Base-by-base conservation (phyloP, 2,797 vertebrate species). In the Cryptoblepharus egeriae region DNA sequence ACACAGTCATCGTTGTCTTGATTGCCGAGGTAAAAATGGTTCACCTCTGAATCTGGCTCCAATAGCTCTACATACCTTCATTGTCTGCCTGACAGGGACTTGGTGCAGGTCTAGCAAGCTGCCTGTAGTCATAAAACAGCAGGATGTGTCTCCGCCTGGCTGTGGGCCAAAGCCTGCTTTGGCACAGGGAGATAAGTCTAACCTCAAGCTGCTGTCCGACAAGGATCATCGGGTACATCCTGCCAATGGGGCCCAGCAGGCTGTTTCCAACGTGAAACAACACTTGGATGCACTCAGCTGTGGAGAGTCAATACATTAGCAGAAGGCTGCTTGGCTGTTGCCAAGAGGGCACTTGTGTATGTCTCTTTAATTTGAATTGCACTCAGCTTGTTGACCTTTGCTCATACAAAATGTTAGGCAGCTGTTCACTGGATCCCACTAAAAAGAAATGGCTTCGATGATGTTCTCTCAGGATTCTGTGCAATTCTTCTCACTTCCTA, bases 1-100 rank as follows among this genome's bases (percentile, higher is more conserved):
- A 99, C 91, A 98, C 97, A 0, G 97, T 99, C 95, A 98, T 99
- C n/a, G 97, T 99, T 20, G 98, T 99, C 88, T 96, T 99, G 93
- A 97, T 99, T 2, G 98, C 98, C 0, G 98, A 99, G 98, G 98
- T 97, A 88, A 94, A 52, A 96, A 57, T 35, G 6, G 64, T 83
- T 75, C 63, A 22, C 63, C 7, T 20, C 57, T 68, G 68, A 49
- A 55, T 39, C 57, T 61, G 0, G 0, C 83, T 75, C 85, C 63
- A 70, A 16, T 81, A 86, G 35, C 52, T 71, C 63, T 22, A 37
- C 52, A 71, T 70, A 52, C 70, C 52, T 28, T 57, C 61, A 30
- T 79, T 42, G 0, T 0, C 55, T 26, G 1, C 2, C 74, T 82
- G 85, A 75, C 82, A 75, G 3, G 52, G 69, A 18, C 7, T 68